Evolutionary conservation across 2,113 vertebrate genomes (phyloP), one percentile per base, ranked within the genome.

Genomic region (Suricata suricatta): DNA sequence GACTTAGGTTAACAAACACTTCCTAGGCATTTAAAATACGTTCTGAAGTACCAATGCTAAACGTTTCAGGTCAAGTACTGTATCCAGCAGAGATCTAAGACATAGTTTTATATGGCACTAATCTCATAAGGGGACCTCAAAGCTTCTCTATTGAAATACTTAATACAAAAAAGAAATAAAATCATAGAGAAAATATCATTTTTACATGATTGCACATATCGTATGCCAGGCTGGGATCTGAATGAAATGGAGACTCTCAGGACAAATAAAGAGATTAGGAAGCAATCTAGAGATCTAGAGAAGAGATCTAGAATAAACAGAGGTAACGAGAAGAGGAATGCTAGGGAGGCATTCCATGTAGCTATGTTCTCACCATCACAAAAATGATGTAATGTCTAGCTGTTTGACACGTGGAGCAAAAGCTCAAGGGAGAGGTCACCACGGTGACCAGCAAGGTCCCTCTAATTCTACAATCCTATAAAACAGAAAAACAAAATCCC

Each of bases 191-290:
- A 54, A n/a, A 17, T 12, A 13, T 10, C 12, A 35, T 13, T 29
- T 8, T 16, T n/a, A 5, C 17, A 1, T 14, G 15, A 14, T 31
- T 14, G 5, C 13, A 25, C 7, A 13, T 21, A 10, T 0, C 12
- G 21, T 10, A 17, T 0, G 21, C 50, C 29, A 35, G 0, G 31
- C 57, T 1, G 1, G 3, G 10, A 64, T 0, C 12, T 7, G 23
- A 33, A 41, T 13, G 23, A 17, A 23, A 2, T 12, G 19, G 17
- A 1, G 5, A 14, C 27, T 4, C 11, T 41, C 41, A 47, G 52
- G 0, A 29, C 57, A 19, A 57, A 63, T 11, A 3, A 57, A 16
- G 29, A 3, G 27, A n/a, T 19, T 5, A 23, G 31, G 17, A 27
- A 38, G 50, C 50, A 50, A 50, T 50, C 50, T 50, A 13, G 50